Evolutionary conservation across 2,888 invertebrate genomes (phyloP).

Genomic region (Nomada ruficornis): DNA sequence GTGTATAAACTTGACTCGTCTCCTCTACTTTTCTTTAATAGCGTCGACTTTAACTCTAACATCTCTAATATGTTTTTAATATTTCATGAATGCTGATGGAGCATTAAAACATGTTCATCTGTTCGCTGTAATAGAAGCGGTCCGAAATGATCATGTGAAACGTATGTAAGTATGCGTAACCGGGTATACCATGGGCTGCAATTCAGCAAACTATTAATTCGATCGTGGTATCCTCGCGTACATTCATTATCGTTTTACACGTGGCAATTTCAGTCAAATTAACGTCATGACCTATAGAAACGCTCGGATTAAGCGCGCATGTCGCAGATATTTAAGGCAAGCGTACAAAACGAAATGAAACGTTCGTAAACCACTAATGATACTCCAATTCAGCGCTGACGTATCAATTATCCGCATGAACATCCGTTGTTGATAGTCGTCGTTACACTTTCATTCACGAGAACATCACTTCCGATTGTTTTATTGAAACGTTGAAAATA

Average conservation of each 20-base stretch:
- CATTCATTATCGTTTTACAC: slow-evolving; percentile 35
- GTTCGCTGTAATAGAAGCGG: background rate
- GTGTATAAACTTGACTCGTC: no score
- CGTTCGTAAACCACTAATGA: slow-evolving; percentile 39
- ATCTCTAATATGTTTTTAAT: background rate
- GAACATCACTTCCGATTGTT: background rate
- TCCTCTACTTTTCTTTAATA: no score
- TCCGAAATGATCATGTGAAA: slow-evolving; percentile 8
- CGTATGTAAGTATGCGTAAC: slow-evolving; percentile 25
- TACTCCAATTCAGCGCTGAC: slow-evolving; percentile 40
- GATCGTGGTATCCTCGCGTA: slow-evolving; percentile 38
- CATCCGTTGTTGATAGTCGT: background rate
- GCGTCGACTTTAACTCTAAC: background rate
- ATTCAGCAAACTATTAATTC: slow-evolving; percentile 38
- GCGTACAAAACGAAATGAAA: background rate
- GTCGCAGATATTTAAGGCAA: slow-evolving; percentile 25
- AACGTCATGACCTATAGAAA: slow-evolving; percentile 45
- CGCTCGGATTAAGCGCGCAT: slow-evolving; percentile 31
- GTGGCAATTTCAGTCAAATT: slow-evolving; percentile 61
- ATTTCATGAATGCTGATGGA: background rate
- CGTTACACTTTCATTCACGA: slow-evolving; percentile 12
- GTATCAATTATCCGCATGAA: slow-evolving; percentile 44
- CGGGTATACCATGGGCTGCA: slow-evolving; percentile 10
- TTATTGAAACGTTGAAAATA: background rate
- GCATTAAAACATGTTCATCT: background rate